Base-by-base conservation (phyloP, 2,113 vertebrate species). In the Falco punctatus region DNA sequence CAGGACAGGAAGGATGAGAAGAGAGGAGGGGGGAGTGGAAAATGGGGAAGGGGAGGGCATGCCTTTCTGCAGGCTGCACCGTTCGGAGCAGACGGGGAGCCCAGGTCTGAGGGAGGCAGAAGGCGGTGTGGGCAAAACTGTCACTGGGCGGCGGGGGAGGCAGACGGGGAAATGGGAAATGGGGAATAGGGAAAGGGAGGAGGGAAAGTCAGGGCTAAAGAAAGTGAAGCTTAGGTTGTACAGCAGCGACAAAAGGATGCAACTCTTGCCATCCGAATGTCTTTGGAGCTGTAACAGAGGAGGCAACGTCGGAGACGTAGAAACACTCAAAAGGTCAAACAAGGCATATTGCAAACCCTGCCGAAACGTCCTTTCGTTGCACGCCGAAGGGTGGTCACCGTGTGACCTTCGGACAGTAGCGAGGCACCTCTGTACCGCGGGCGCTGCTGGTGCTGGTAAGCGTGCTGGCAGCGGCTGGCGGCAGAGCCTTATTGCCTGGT, bases 1-100 rank as follows among this genome's bases (percentile, higher is more conserved):
- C 97, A 94, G 95, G 86, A 67, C 81, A n/a, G 97, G 86, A 95
- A 92, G 88, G 71, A 90, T 6, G 74, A 74, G 62, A 28, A 61
- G 27, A 61, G 51, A 44, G 14, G 49, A 48, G 18, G 69, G 52
- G 83, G 75, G 51, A 49, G 28, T 67, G 62, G 42, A 30, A 84
- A 67, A 74, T 15, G 75, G 74, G 64, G 59, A 81, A 61, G 59
- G 71, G 86, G 57, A 59, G 55, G 83, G 90, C 42, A 78, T 51
- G 78, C 22, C 14, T 78, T 70, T 82, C 62, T 94, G 89, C 96
- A 66, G 92, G 86, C 90, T 66, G 90, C 70, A 33, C 61, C 55
- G 46, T 42, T 90, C 94, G 20, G 12, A 66, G 70, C 20, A 69
- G 82, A 30, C 20, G 49, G 70, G 27, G 59, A 91, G 81, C 75